A percentile compares a stretch with the other conserved stretches of the same genome.
phyloP scores from a whole-genome alignment of 2,797 vertebrate genomes.

The Phalloptychus januarius region DNA sequence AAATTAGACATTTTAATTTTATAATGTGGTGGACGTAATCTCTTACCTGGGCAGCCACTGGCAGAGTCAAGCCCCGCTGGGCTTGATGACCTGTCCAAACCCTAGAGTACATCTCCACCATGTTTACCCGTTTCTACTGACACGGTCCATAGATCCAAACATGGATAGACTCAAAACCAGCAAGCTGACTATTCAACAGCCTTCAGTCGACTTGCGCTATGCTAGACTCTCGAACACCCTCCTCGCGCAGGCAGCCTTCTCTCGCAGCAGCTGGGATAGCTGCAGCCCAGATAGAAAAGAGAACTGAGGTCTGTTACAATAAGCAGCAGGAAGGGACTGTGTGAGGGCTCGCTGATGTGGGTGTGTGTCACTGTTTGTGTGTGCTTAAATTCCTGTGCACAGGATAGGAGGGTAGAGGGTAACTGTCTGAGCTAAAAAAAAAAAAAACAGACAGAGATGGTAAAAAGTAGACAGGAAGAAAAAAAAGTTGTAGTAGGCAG shows the following conservation, averaged over 20 bases:
- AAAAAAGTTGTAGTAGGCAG: slow-evolving; percentile 11
- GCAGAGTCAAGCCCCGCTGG: slow-evolving; percentile 53
- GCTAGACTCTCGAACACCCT: slow-evolving; percentile 1
- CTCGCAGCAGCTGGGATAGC: slow-evolving; percentile 60
- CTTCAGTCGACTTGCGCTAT: slow-evolving; percentile 13
- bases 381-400: slow-evolving; percentile 38
- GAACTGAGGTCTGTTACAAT: slow-evolving; percentile 74
- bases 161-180: neutral
- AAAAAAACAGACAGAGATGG: slow-evolving; percentile 38
- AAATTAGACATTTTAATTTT: neutral
- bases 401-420: slow-evolving; percentile 56
- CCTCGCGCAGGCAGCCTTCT: slow-evolving; percentile 47
- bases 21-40: neutral
- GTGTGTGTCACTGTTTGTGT: slow-evolving; percentile 31
- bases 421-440: slow-evolving; percentile 55
- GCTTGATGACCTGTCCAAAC: slow-evolving; percentile 42
- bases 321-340: slow-evolving; percentile 67
- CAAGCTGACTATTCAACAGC: neutral
- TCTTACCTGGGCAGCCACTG: slow-evolving; percentile 65
- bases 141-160: slow-evolving; percentile 47
- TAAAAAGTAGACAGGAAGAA: slow-evolving; percentile 32
- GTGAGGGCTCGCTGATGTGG: slow-evolving; percentile 26
- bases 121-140: slow-evolving; percentile 35
- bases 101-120: slow-evolving; percentile 72
- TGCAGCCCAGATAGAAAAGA: slow-evolving; percentile 69